A percentile compares a stretch with the other conserved stretches of the same genome.
Evolutionary conservation across 2,113 vertebrate genomes (phyloP).

Genomic region (Artemisiospiza belli): DNA sequence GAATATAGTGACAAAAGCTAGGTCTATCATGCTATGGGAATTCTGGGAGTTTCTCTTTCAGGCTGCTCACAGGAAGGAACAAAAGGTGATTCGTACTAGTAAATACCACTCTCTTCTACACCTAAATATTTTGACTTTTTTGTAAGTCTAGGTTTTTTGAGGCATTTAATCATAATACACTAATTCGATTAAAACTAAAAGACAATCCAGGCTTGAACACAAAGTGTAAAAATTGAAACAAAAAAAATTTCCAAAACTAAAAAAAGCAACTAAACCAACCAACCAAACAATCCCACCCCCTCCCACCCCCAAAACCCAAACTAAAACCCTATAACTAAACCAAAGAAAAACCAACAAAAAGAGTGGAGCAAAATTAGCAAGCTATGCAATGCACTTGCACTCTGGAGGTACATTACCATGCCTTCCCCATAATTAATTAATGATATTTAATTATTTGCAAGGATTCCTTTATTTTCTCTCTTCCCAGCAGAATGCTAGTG

Average conservation of each 20-base stretch:
- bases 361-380: neutral
- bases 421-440: slow-evolving; percentile 32
- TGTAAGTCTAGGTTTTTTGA: neutral
- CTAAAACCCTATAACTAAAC: neutral
- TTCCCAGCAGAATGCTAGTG: neutral
- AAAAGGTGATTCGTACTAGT: neutral
- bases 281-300: fast-evolving
- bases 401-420: neutral
- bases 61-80: neutral
- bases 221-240: neutral
- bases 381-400: neutral
- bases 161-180: neutral
- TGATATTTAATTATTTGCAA: slow-evolving; percentile 60
- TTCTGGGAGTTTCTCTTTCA: neutral
- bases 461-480: slow-evolving; percentile 20
- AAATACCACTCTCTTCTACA: neutral
- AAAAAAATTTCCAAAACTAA: neutral
- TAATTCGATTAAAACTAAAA: neutral
- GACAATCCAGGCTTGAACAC: neutral
- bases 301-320: no score
- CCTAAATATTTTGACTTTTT: neutral
- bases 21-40: neutral
- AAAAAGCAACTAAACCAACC: neutral
- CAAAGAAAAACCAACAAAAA: neutral
- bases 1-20: neutral